These are phyloP conservation scores for Pangasianodon gigas DNA, from an alignment of 2,113 vertebrate genomes.

Conservation along the genomic window DNA sequence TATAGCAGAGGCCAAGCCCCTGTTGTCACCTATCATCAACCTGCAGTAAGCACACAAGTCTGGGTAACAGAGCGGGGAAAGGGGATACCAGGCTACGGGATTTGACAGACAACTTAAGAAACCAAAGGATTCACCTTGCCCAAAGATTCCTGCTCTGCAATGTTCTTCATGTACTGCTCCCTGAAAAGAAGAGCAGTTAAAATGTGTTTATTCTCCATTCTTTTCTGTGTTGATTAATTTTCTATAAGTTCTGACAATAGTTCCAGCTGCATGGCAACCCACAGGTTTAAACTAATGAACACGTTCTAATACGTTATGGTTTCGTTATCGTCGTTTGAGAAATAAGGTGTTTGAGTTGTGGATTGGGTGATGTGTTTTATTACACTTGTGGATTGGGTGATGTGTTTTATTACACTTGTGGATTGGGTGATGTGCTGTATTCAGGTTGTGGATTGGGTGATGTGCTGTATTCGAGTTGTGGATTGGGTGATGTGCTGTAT, in stretches of 20 bases:
- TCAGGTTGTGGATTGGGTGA: background rate
- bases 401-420: background rate
- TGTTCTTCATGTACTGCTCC: constrained; percentile 90
- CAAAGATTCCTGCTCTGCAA: constrained; percentile 91
- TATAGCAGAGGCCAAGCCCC: constrained; percentile 57
- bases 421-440: background rate
- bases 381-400: too few species aligned
- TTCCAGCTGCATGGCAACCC: background rate
- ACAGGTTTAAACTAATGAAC: background rate
- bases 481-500: background rate
- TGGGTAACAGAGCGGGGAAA: background rate
- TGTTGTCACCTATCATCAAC: constrained; percentile 31
- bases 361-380: background rate
- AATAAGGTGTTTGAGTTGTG: background rate
- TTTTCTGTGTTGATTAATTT: background rate
- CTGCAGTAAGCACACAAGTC: constrained; percentile 24
- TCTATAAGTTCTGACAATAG: background rate
- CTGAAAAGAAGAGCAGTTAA: constrained; percentile 70
- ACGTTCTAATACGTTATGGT: background rate
- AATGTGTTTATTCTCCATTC: background rate
- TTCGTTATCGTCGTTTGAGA: background rate
- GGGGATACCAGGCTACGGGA: constrained; percentile 12
- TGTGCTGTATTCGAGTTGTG: background rate
- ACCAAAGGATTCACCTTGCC: constrained; percentile 85
- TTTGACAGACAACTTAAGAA: constrained; percentile 1